Conservation (phyloP, 1,140 invertebrate genomes). For the Drosophila carrolli region DNA sequence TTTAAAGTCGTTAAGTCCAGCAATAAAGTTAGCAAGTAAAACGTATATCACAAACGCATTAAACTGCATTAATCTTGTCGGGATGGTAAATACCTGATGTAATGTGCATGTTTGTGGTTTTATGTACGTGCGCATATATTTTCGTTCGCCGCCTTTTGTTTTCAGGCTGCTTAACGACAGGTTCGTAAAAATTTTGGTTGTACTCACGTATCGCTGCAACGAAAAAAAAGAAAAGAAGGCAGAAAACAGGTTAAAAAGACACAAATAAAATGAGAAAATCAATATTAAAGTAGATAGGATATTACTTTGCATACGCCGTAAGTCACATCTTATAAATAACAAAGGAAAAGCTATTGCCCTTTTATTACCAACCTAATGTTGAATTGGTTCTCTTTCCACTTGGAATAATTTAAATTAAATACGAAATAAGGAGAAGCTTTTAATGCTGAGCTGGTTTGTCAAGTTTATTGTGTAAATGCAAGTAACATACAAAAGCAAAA, state of each 20-base stretch:
- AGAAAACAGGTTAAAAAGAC: constrained; percentile 12
- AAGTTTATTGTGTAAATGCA: neutral
- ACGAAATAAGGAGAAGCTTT: too few species aligned
- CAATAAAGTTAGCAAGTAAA: constrained; percentile 24
- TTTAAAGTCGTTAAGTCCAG: constrained; percentile 32
- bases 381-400: too few species aligned
- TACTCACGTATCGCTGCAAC: constrained; percentile 78
- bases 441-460: too few species aligned
- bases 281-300: constrained; percentile 31
- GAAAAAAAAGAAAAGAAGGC: constrained; percentile 34
- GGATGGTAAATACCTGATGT: constrained; percentile 57
- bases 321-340: neutral
- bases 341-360: neutral
- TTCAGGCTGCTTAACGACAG: constrained; percentile 17
- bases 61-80: constrained; percentile 49
- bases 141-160: constrained; percentile 25
- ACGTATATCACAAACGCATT: constrained; percentile 41
- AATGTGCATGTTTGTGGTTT: constrained; percentile 34
- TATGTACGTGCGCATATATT: constrained; percentile 29
- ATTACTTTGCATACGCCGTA: neutral
- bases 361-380: too few species aligned
- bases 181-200: constrained; percentile 29
- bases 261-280: constrained; percentile 20
- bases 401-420: too few species aligned
- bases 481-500: neutral